Base-by-base conservation (phyloP, 2,113 vertebrate species). In the Macheiramphus alcinus region DNA sequence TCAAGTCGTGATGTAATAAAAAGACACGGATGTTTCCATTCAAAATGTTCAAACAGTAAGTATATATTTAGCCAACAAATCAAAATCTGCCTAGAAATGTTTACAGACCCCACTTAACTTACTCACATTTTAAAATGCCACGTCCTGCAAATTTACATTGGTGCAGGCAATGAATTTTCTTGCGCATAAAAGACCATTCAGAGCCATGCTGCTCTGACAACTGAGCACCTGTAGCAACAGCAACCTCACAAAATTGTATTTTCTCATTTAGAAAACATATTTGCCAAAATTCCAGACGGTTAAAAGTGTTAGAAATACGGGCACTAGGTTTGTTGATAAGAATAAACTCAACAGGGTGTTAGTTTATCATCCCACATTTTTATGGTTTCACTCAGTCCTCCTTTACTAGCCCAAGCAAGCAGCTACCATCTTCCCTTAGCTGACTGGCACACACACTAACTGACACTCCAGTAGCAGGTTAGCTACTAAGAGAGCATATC, bases 91-190 rank as follows among this genome's bases (percentile, higher is more conserved):
- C 86, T 61, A 71, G 78, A 83, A 93, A 94, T 40, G 48, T 90
- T 95, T 96, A 90, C 66, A 88, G 72, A 67, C 42, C 78, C 45
- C 79, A 92, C 47, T 96, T 94, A 88, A 83, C 75, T 88, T 84
- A 38, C 21, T 91, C 88, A 82, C 71, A 94, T 91, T 94, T 94
- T 79, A 48, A 93, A 94, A 97, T 88, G 80, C 36, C 62, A 88
- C 18, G 10, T 72, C 82, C 67, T 86, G 52, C 59, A 93, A 63
- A 36, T 76, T 79, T 43, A 79, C 36, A 11, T 6, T 15, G 47
- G 47, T 47, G 38, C 47, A 78, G 65, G 43, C 70, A 82, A 14
- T 42, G 29, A 80, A 66, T 56, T 55, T 71, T 86, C 72, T 74
- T 38, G 27, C n/a, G 23, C 13, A 9, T 29, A 36, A 48, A 43